Evolutionary conservation across 2,888 invertebrate species (phyloP).

Genomic region (Eutolmus rufibarbis): DNA sequence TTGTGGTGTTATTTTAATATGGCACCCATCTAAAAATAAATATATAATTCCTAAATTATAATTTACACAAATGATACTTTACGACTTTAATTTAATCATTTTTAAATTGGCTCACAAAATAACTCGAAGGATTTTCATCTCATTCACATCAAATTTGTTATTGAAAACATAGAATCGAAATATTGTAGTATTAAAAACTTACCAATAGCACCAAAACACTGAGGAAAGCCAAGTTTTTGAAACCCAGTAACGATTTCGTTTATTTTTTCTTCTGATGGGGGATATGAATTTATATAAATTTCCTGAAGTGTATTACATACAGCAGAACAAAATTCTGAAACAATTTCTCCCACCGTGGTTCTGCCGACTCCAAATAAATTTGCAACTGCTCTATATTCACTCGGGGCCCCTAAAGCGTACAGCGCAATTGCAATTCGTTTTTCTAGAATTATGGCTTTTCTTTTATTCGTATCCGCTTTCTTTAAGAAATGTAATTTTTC

Average conservation of each 20-base stretch:
- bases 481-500: neutral
- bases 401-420: neutral
- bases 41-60: too few species aligned
- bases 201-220: constrained; percentile 21
- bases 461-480: neutral
- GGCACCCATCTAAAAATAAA: neutral
- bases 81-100: too few species aligned
- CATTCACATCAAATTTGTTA: too few species aligned
- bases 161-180: too few species aligned
- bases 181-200: neutral
- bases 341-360: constrained; percentile 13
- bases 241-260: neutral
- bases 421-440: constrained; percentile 4
- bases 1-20: constrained; percentile 31
- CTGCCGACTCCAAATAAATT: constrained; percentile 12
- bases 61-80: too few species aligned
- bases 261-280: neutral
- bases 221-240: constrained; percentile 10
- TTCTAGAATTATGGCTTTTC: neutral
- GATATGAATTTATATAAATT: neutral
- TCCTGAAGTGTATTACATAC: neutral
- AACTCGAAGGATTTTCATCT: too few species aligned
- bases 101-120: too few species aligned
- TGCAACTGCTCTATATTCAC: neutral
- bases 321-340: neutral